phyloP scores from a whole-genome alignment of 2,797 vertebrate genomes.

The Pangasius macronema region DNA sequence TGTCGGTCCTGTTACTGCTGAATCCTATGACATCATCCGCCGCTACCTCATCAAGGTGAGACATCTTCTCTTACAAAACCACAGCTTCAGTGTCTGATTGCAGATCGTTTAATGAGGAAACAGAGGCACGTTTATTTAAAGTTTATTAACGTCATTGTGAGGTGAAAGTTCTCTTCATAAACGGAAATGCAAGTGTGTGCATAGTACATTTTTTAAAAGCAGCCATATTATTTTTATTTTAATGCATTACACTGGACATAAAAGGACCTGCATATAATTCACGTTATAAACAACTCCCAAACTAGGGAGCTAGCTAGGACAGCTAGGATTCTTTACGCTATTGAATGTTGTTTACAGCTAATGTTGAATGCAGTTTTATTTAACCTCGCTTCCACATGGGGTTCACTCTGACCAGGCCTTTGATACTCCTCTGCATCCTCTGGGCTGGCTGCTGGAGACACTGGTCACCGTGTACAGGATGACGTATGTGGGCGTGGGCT shows the following conservation, averaged over 20 bases:
- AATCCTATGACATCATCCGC: slow-evolving; percentile 81
- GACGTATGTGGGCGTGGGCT: slow-evolving; percentile 85
- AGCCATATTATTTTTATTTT: background rate
- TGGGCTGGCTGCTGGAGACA: slow-evolving; percentile 83
- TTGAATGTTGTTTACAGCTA: background rate
- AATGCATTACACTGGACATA: background rate
- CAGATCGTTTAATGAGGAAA: background rate
- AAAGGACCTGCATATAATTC: background rate
- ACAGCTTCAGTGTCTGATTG: background rate
- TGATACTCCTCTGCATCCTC: slow-evolving; percentile 81
- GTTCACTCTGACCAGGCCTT: slow-evolving; percentile 71
- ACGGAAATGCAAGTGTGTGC: background rate
- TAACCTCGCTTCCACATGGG: background rate
- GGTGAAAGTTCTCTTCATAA: background rate
- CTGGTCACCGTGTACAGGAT: slow-evolving; percentile 85
- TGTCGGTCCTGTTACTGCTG: slow-evolving; percentile 77
- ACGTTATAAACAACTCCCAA: background rate
- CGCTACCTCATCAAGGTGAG: slow-evolving; percentile 81
- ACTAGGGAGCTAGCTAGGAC: no score
- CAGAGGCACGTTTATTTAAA: background rate
- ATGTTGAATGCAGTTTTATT: background rate
- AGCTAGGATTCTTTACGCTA: background rate
- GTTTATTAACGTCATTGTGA: background rate
- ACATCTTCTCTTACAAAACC: background rate
- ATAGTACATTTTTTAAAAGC: background rate